Conservation (phyloP, 1,140 invertebrate species). For the Mizuhopecten yessoensis region DNA sequence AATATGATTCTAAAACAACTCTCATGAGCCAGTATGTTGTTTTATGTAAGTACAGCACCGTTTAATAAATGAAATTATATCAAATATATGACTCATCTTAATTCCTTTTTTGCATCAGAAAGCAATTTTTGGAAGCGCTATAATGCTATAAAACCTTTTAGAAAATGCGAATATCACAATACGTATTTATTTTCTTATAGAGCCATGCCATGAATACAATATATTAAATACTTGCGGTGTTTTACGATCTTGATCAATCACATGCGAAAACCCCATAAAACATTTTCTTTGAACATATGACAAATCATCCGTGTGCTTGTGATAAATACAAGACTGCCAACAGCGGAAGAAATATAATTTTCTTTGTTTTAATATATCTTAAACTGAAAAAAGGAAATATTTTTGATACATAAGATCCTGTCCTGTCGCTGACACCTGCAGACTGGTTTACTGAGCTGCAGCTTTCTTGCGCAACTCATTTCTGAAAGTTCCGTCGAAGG, state of each 20-base stretch:
- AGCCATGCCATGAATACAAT: background rate
- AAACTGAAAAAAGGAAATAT: background rate
- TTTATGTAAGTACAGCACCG: background rate
- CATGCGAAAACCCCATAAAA: background rate
- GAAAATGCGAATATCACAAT: background rate
- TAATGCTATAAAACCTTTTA: background rate
- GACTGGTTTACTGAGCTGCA: background rate
- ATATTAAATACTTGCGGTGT: background rate
- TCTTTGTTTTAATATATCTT: background rate
- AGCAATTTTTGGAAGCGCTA: background rate
- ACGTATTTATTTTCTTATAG: background rate
- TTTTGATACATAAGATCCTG: background rate
- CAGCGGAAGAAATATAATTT: background rate
- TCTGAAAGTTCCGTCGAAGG: background rate
- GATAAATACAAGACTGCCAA: background rate
- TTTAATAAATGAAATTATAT: constrained; percentile 30
- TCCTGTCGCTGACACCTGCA: background rate
- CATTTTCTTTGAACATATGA: background rate
- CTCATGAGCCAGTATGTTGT: constrained; percentile 5
- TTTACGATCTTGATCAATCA: background rate
- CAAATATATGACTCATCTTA: constrained; percentile 17
- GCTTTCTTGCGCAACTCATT: constrained; percentile 23
- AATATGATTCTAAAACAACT: background rate
- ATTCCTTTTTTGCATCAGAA: background rate
- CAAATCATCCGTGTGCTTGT: background rate